A percentile compares a stretch with the other conserved stretches of the same genome.
These are phyloP conservation scores for Calycopis cecrops DNA, from an alignment of 1,140 invertebrate genomes.

Conservation along the genomic window DNA sequence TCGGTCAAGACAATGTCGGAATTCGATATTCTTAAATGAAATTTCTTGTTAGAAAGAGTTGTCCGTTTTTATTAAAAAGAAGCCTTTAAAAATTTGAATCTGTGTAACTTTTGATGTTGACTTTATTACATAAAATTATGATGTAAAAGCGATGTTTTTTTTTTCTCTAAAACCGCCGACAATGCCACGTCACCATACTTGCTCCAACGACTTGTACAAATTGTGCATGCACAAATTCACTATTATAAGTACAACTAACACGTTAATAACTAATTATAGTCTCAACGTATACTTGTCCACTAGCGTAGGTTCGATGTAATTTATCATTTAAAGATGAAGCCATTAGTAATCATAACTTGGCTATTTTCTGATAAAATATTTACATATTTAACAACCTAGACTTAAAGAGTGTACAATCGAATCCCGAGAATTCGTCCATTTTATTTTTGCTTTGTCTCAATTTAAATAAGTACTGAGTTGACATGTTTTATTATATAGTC, in stretches of 20 bases:
- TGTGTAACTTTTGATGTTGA: too few species aligned
- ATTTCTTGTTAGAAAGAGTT: too few species aligned
- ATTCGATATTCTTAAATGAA: too few species aligned
- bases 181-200: too few species aligned
- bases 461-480: too few species aligned
- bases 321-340: background rate
- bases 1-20: too few species aligned
- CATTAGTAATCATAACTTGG: conserved; percentile 10
- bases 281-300: background rate
- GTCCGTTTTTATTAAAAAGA: too few species aligned
- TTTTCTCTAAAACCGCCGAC: too few species aligned
- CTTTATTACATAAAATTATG: too few species aligned
- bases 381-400: conserved; percentile 6
- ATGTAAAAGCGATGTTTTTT: too few species aligned
- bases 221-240: background rate
- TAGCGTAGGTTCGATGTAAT: background rate
- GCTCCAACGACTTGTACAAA: background rate
- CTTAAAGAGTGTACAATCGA: background rate
- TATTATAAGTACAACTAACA: conserved; percentile 3
- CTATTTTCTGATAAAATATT: conserved; percentile 36
- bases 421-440: background rate
- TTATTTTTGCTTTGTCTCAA: background rate
- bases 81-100: too few species aligned
- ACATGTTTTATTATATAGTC: too few species aligned
- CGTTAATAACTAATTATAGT: background rate